Base-by-base conservation (phyloP, 2,113 vertebrate genomes). In the Hoplias malabaricus region DNA sequence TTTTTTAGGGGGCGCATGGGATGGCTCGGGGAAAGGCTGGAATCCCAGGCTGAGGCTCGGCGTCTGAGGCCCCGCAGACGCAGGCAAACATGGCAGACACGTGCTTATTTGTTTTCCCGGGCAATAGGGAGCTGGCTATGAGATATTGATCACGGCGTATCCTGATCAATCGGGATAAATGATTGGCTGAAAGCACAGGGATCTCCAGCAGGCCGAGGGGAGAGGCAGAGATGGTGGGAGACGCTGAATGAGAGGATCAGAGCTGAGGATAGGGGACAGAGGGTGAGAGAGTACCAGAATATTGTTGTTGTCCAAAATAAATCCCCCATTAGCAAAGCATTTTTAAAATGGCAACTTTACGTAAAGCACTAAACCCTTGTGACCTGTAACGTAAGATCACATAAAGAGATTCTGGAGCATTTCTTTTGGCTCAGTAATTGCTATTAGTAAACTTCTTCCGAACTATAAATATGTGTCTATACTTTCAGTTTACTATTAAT, bases 91-190 rank as follows among this genome's bases (percentile, higher is more conserved):
- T 31, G 9, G 42, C 34, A 54, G 57, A 68, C 84, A 85, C 75
- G 62, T 63, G 69, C 80, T 84, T 80, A 87, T 89, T 89, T 91
- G 87, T 89, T 88, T 90, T 88, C 84, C 67, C 75, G 76, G 81
- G 79, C 84, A 75, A 65, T 83, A 85, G 83, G 80, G 76, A 83
- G 83, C 75, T 83, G 73, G 75, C 74, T 86, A 88, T 69, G 54
- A 89, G 86, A 90, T 91, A 91, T 91, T 90, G 91, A 91, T 91
- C 89, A 83, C 78, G 73, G 79, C 63, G 75, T 87, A 89, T 86
- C 83, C 84, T 84, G 86, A 88, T 91, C 90, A 91, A 92, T 92
- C 88, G 85, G 84, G 89, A 88, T 89, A 89, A 91, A 91, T 90
- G 87, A 93, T 89, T 91, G 90, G 86, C 84, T 84, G 86, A 90